Percentiles rank a stretch among this genome's conserved stretches.
These are phyloP conservation scores for Benthosema pterotum DNA, from an alignment of 2,797 vertebrate species.

Conservation along the genomic window DNA sequence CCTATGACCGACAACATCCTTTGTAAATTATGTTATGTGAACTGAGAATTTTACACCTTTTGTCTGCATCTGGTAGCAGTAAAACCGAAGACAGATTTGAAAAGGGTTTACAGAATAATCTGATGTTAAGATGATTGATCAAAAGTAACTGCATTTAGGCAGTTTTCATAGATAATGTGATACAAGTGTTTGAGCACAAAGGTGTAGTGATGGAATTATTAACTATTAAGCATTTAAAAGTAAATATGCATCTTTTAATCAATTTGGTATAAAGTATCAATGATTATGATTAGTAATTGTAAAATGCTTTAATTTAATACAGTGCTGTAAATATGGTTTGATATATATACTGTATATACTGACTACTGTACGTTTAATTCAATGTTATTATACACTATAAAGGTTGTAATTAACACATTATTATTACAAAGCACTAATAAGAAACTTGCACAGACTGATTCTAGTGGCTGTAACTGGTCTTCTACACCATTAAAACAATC, in stretches of 20 bases:
- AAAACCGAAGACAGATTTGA: background rate
- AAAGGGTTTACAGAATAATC: background rate
- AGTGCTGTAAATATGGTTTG: slow-evolving; percentile 18
- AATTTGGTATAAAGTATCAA: slow-evolving; percentile 27
- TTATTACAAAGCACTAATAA: slow-evolving; percentile 2
- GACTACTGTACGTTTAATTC: slow-evolving; percentile 36
- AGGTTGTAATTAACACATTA: too few relatives aligned
- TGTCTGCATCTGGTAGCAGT: background rate
- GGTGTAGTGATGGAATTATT: slow-evolving; percentile 28
- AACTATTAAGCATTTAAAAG: slow-evolving; percentile 25
- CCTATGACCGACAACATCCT: slow-evolving; percentile 5
- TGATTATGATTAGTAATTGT: slow-evolving; percentile 28
- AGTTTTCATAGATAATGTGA: slow-evolving; percentile 6
- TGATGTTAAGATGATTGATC: background rate
- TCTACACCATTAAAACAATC: slow-evolving; percentile 6
- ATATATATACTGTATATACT: slow-evolving; percentile 23
- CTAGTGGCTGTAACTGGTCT: slow-evolving; percentile 15
- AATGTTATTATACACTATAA: background rate
- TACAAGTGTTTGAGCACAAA: slow-evolving; percentile 10
- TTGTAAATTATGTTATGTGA: too few relatives aligned
- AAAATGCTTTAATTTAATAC: slow-evolving; percentile 52
- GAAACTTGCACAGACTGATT: slow-evolving; percentile 24
- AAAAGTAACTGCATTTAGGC: slow-evolving; percentile 7
- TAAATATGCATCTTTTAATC: slow-evolving; percentile 23
- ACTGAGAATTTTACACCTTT: background rate